Percentiles rank a stretch among this genome's conserved stretches.
These are phyloP conservation scores for Caenorhabditis plicata DNA, from an alignment of 2,888 invertebrate species.

Conservation along the genomic window DNA sequence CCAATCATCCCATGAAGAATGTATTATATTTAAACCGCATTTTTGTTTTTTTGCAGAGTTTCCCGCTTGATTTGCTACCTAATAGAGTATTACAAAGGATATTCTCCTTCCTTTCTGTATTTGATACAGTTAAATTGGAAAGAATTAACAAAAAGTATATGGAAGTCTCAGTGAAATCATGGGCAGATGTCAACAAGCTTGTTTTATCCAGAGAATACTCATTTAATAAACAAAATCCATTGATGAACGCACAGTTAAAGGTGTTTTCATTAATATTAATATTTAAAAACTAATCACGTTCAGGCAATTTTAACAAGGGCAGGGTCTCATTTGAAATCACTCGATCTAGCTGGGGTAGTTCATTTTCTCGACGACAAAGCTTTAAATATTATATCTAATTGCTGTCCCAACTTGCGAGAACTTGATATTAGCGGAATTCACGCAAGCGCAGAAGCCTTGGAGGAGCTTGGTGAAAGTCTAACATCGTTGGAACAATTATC, in stretches of 20 bases:
- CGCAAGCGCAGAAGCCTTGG: constrained; percentile 47
- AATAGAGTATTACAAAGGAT: constrained; percentile 46
- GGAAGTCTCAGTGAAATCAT: constrained; percentile 59
- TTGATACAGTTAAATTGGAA: constrained; percentile 61
- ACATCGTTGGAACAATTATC: constrained; percentile 39
- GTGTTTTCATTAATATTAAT: constrained; percentile 4
- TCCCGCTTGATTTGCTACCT: constrained; percentile 51
- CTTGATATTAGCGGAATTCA: constrained; percentile 60
- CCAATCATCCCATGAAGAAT: too few species aligned
- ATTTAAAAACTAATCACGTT: neutral
- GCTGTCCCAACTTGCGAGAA: constrained; percentile 54
- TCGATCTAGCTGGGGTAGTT: constrained; percentile 57
- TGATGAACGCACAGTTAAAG: constrained; percentile 53
- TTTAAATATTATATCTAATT: constrained; percentile 46
- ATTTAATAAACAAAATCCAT: constrained; percentile 51
- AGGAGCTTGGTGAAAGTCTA: constrained; percentile 53
- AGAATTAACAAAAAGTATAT: constrained; percentile 61
- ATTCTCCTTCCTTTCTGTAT: constrained; percentile 48
- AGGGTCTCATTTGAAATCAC: constrained; percentile 40
- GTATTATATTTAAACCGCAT: neutral
- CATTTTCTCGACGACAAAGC: constrained; percentile 60
- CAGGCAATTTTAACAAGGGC: constrained; percentile 35
- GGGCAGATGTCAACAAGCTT: constrained; percentile 43
- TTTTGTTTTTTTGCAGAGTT: too few species aligned
- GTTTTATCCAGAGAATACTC: constrained; percentile 45